phyloP scores from a whole-genome alignment of 1,140 invertebrate species.

The Psilanteris sp. region DNA sequence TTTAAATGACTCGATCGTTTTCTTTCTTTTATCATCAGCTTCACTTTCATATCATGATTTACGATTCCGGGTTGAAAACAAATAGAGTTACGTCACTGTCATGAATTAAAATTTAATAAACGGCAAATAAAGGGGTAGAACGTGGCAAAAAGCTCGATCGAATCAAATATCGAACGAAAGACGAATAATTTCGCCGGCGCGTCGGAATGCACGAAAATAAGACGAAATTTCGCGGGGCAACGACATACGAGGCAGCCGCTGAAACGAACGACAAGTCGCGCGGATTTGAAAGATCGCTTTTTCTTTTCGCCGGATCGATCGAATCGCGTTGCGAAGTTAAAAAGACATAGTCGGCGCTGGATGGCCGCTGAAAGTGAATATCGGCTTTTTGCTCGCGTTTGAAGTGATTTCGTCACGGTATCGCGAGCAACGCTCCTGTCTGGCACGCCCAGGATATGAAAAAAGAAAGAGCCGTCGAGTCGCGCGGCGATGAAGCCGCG shows the following conservation, averaged over 20 bases:
- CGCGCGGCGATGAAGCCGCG: conserved; percentile 47
- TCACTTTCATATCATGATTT: conserved; percentile 16
- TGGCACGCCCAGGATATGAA: conserved; percentile 62
- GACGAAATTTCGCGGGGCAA: neutral
- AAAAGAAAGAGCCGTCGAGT: conserved; percentile 53
- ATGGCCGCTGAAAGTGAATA: conserved; percentile 60
- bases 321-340: conserved; percentile 33
- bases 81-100: conserved; percentile 6
- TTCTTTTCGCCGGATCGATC: conserved; percentile 41
- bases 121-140: too few relatives aligned
- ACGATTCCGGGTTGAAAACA: conserved; percentile 18
- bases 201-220: neutral
- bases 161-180: too few relatives aligned
- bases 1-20: conserved; percentile 9
- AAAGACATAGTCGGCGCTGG: conserved; percentile 32
- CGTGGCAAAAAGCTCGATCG: too few relatives aligned
- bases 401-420: conserved; percentile 60
- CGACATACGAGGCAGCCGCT: conserved; percentile 1
- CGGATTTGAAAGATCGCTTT: conserved; percentile 25
- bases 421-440: conserved; percentile 58
- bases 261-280: conserved; percentile 36
- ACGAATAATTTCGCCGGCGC: too few relatives aligned
- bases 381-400: conserved; percentile 59
- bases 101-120: too few relatives aligned
- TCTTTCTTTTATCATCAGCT: conserved; percentile 2